phyloP scores from a whole-genome alignment of 2,888 invertebrate genomes.

The Schizaphis graminum region DNA sequence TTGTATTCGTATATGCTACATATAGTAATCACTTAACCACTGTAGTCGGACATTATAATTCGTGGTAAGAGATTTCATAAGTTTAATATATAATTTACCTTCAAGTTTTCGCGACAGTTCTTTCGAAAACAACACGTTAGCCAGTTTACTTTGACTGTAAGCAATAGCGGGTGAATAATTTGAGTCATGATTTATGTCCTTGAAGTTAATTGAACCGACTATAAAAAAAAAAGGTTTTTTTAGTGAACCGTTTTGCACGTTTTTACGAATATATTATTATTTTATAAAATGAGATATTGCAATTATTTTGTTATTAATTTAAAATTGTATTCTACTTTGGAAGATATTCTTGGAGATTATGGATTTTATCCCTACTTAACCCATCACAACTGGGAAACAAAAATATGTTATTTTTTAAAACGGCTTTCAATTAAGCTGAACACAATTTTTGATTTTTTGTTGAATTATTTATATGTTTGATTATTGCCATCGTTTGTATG shows the following conservation, averaged over 20 bases:
- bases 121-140: constrained; percentile 67
- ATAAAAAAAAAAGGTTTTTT: background rate
- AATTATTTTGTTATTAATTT: background rate
- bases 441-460: background rate
- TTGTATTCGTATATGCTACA: background rate
- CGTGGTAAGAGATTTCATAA: background rate
- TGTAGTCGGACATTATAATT: background rate
- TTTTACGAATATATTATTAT: background rate
- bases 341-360: background rate
- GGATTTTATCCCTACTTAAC: too few relatives aligned
- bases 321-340: background rate
- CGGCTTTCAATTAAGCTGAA: background rate
- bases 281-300: background rate
- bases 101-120: constrained; percentile 66
- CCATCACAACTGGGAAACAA: background rate
- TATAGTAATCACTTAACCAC: background rate
- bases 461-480: background rate
- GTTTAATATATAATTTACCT: constrained; percentile 45
- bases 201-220: constrained; percentile 66
- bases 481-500: background rate
- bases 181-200: constrained; percentile 66
- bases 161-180: constrained; percentile 61
- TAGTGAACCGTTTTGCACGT: background rate
- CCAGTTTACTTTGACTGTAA: constrained; percentile 67
- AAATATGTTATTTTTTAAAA: background rate